Percentiles rank a stretch among this genome's conserved stretches.
Conservation (phyloP, 2,888 invertebrate genomes). For the Maniola hyperantus region DNA sequence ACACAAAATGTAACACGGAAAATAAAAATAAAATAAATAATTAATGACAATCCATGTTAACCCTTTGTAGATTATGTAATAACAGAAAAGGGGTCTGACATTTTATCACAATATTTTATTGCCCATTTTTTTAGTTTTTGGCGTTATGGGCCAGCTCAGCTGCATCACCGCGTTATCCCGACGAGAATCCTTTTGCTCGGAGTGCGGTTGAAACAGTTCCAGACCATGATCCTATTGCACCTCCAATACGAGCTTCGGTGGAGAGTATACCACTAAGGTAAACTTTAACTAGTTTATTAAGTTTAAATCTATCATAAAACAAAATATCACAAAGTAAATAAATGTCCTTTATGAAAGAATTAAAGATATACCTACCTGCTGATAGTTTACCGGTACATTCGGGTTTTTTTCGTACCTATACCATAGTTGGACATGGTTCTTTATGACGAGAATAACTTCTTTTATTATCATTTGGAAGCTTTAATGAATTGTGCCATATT, state of each 20-base stretch:
- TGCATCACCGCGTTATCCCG: slow-evolving; percentile 61
- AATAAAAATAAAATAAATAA: too few relatives aligned
- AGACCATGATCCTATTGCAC: slow-evolving; percentile 64
- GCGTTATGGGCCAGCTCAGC: slow-evolving; percentile 55
- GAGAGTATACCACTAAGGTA: slow-evolving; percentile 86
- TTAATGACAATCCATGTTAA: too few relatives aligned
- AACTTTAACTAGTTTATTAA: slow-evolving; percentile 18
- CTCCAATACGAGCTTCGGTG: slow-evolving; percentile 88
- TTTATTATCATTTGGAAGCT: background rate
- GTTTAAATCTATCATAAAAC: background rate
- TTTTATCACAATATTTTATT: slow-evolving; percentile 14
- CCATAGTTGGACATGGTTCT: background rate
- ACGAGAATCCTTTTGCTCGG: slow-evolving; percentile 56
- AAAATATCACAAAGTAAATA: too few relatives aligned
- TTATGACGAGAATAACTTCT: background rate
- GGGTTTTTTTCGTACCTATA: background rate
- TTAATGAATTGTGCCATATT: background rate
- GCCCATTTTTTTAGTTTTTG: slow-evolving; percentile 52
- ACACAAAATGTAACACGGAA: too few relatives aligned
- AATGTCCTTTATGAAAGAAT: background rate
- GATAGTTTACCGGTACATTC: background rate
- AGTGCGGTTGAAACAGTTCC: slow-evolving; percentile 71
- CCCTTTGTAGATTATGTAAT: too few relatives aligned
- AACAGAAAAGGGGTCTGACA: too few relatives aligned
- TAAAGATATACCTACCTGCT: background rate